Conservation (phyloP, 1,140 invertebrate genomes). For the Papilio helenus region DNA sequence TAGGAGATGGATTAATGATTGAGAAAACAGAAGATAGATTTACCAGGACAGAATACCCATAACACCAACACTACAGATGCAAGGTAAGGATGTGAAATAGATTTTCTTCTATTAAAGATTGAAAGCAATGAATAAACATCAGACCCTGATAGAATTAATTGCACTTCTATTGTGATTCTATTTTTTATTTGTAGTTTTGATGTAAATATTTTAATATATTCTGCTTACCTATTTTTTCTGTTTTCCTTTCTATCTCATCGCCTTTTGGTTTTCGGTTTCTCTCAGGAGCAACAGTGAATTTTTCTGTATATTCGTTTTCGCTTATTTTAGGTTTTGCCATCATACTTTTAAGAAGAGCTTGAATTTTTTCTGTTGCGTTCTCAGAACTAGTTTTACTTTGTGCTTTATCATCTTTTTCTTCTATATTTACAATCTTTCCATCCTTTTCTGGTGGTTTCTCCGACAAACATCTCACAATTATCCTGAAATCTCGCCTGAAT, state of each 20-base stretch:
- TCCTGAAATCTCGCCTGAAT: conserved; percentile 62
- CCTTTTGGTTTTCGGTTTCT: conserved; percentile 53
- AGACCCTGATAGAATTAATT: too few relatives aligned
- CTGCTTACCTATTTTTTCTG: conserved; percentile 67
- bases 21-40: too few relatives aligned
- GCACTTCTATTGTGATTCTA: background rate
- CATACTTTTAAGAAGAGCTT: conserved; percentile 76
- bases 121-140: too few relatives aligned
- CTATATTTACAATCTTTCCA: conserved; percentile 51
- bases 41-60: too few relatives aligned
- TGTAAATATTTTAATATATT: background rate
- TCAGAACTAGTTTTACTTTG: conserved; percentile 54
- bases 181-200: background rate
- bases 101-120: too few relatives aligned
- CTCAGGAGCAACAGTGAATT: conserved; percentile 69
- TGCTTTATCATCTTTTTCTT: conserved; percentile 43
- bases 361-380: conserved; percentile 72
- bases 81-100: too few relatives aligned
- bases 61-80: too few relatives aligned
- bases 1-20: too few relatives aligned
- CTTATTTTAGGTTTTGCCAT: conserved; percentile 69
- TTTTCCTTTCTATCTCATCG: conserved; percentile 66
- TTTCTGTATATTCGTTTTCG: conserved; percentile 65
- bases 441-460: conserved; percentile 70
- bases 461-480: conserved; percentile 64